Evolutionary conservation across 2,888 invertebrate species (phyloP).

Genomic region (Apotomis capreana): DNA sequence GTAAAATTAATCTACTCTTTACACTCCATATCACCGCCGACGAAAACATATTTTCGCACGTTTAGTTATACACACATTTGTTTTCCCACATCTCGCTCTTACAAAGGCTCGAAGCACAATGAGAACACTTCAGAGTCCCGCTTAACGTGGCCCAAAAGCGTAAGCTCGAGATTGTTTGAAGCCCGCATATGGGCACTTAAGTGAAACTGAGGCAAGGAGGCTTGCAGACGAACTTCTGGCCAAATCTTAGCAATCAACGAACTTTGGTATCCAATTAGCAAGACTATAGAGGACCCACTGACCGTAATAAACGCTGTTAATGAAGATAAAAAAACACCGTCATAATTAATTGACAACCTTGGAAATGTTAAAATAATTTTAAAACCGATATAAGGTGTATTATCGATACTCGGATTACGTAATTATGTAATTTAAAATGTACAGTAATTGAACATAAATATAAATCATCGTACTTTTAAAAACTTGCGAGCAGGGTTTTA

Average conservation of each 20-base stretch:
- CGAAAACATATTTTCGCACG: slow-evolving; percentile 35
- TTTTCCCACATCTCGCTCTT: slow-evolving; percentile 52
- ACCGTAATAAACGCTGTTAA: slow-evolving; percentile 22
- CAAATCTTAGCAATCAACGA: slow-evolving; percentile 41
- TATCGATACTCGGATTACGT: too few relatives aligned
- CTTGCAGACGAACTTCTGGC: slow-evolving; percentile 49
- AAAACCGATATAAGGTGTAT: too few relatives aligned
- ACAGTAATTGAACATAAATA: too few relatives aligned
- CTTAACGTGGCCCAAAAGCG: slow-evolving; percentile 40
- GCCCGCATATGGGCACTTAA: slow-evolving; percentile 59
- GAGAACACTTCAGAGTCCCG: slow-evolving; percentile 56
- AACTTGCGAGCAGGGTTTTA: too few relatives aligned
- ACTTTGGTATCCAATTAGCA: slow-evolving; percentile 39
- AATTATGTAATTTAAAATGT: too few relatives aligned
- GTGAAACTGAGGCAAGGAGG: slow-evolving; percentile 51
- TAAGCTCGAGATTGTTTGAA: slow-evolving; percentile 44
- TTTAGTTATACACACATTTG: slow-evolving; percentile 52
- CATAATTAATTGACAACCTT: background rate
- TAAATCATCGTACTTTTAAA: too few relatives aligned
- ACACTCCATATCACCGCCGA: slow-evolving; percentile 12
- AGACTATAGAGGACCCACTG: slow-evolving; percentile 18
- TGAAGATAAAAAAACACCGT: background rate
- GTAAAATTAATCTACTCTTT: slow-evolving; percentile 30
- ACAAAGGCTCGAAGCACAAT: slow-evolving; percentile 60
- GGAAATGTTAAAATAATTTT: too few relatives aligned